A percentile compares a stretch with the other conserved stretches of the same genome.
Conservation (phyloP, 2,113 vertebrate genomes). For the Desmodus rotundus region DNA sequence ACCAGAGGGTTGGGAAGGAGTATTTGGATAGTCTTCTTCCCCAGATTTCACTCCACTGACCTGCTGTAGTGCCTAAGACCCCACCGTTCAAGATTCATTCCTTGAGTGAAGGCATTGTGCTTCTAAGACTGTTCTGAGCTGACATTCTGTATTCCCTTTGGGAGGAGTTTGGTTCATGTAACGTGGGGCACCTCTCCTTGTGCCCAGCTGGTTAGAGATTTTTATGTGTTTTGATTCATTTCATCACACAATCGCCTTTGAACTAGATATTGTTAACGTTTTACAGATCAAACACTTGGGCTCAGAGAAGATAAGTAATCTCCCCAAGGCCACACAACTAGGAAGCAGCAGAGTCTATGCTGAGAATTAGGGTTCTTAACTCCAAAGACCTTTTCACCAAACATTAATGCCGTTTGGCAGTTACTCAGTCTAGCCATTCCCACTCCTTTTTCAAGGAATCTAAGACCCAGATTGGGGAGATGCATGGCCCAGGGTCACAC, state of each 20-base stretch:
- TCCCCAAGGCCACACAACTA: neutral
- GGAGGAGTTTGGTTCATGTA: neutral
- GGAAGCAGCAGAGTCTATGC: neutral
- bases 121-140: neutral
- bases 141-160: neutral
- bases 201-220: neutral
- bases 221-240: neutral
- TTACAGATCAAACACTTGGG: neutral
- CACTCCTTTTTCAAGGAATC: neutral
- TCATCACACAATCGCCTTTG: neutral
- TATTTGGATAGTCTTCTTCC: neutral
- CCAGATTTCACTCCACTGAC: too few species aligned
- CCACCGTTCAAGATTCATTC: neutral
- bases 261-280: neutral
- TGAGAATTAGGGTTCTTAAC: neutral
- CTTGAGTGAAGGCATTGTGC: neutral
- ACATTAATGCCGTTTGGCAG: accelerated
- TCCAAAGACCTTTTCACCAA: neutral
- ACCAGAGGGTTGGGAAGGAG: neutral
- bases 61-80: accelerated
- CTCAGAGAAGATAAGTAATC: neutral
- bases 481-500: neutral
- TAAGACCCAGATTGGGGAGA: neutral
- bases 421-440: neutral
- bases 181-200: neutral